Conservation (phyloP, 2,113 vertebrate species). For the Callipepla californica region DNA sequence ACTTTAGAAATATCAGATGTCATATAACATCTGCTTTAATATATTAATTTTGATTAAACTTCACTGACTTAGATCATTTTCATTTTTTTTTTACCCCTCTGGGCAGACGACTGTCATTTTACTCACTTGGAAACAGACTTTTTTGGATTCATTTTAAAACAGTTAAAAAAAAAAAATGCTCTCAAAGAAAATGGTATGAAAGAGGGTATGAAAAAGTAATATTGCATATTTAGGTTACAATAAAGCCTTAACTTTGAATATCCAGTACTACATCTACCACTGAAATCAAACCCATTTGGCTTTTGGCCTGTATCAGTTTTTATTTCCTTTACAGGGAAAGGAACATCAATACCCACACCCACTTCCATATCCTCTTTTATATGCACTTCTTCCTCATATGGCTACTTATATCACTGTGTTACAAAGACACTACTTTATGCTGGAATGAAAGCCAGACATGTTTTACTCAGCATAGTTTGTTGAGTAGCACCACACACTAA, state of each 20-base stretch:
- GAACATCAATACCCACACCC: background rate
- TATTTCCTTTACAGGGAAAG: background rate
- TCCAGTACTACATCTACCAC: background rate
- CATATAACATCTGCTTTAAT: slow-evolving; percentile 27
- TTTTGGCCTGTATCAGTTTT: background rate
- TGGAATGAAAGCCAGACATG: background rate
- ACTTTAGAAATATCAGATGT: slow-evolving; percentile 42
- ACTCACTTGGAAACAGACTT: background rate
- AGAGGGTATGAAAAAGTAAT: background rate
- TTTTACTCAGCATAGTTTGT: background rate
- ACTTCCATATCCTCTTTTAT: background rate
- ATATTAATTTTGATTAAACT: slow-evolving; percentile 53
- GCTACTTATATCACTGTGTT: background rate
- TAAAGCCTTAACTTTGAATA: background rate
- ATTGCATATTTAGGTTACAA: background rate
- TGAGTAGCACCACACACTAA: background rate
- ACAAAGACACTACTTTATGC: background rate
- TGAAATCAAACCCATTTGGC: background rate
- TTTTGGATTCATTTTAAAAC: slow-evolving; percentile 16
- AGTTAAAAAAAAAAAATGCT: background rate
- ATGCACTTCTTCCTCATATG: background rate
- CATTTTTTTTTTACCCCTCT: background rate
- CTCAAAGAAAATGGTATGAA: background rate
- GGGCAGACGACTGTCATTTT: background rate
- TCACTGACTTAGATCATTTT: background rate